phyloP scores from a whole-genome alignment of 2,888 invertebrate genomes.

The Lepetodrilus schrolli region DNA sequence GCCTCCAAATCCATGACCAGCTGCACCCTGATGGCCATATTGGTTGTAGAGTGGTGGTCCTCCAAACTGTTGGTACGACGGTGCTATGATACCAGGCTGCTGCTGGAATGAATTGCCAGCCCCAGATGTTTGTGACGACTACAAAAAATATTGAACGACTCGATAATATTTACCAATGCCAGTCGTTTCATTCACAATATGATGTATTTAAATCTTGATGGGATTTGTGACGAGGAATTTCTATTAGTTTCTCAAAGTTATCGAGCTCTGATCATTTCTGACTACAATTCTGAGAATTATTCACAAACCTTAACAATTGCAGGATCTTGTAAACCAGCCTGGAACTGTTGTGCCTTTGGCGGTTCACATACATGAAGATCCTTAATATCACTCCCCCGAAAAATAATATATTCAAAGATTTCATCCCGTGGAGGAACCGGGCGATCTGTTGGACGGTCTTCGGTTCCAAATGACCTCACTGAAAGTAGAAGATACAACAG shows the following conservation, averaged over 20 bases:
- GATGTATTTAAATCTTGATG: too few species aligned
- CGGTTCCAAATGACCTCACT: slow-evolving; percentile 99
- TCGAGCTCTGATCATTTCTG: not conserved
- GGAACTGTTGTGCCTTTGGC: slow-evolving; percentile 77
- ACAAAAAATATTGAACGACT: too few species aligned
- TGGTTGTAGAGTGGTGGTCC: slow-evolving; percentile 56
- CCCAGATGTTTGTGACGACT: slow-evolving; percentile 70
- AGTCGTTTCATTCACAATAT: too few species aligned
- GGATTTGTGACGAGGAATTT: too few species aligned
- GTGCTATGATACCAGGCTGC: slow-evolving; percentile 45
- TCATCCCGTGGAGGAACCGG: slow-evolving; percentile 97
- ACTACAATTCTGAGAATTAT: not conserved
- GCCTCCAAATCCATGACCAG: slow-evolving; percentile 31
- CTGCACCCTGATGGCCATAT: slow-evolving; percentile 44
- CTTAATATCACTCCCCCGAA: slow-evolving; percentile 98
- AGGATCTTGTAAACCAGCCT: slow-evolving; percentile 96
- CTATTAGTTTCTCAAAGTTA: too few species aligned
- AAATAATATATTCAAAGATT: slow-evolving; percentile 98
- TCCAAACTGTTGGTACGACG: slow-evolving; percentile 65
- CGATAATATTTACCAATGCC: too few species aligned
- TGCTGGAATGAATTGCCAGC: slow-evolving; percentile 32
- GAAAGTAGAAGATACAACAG: too few species aligned
- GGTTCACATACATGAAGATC: slow-evolving; percentile 94
- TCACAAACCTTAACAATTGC: slow-evolving; percentile 89
- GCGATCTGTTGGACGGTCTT: slow-evolving; percentile 95